Evolutionary conservation across 2,888 invertebrate genomes (phyloP).

Genomic region (Xanthorhoe spadicearia): DNA sequence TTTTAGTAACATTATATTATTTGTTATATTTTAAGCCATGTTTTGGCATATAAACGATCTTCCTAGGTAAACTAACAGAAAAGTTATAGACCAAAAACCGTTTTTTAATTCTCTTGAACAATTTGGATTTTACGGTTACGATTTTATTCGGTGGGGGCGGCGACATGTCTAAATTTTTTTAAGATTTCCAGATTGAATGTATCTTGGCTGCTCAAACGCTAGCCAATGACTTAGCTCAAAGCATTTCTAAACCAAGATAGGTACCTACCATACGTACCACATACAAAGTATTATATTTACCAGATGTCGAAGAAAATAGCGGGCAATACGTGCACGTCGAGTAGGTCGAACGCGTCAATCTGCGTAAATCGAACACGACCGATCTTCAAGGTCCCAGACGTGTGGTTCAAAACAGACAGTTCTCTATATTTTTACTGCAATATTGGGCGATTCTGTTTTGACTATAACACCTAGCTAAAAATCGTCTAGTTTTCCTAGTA

Average conservation of each 20-base stretch:
- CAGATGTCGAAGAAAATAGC: conserved; percentile 8
- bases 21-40: too few relatives aligned
- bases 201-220: background rate
- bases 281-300: conserved; percentile 9
- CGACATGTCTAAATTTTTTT: background rate
- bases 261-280: background rate
- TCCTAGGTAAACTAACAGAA: too few relatives aligned
- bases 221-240: background rate
- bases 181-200: background rate
- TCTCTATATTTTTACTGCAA: conserved; percentile 34
- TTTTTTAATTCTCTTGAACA: too few relatives aligned
- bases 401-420: conserved; percentile 27
- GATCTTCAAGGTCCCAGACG: conserved; percentile 38
- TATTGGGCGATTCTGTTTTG: background rate
- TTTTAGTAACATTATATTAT: too few relatives aligned
- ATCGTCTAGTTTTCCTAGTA: too few relatives aligned
- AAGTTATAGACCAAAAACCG: too few relatives aligned
- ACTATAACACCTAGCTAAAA: too few relatives aligned
- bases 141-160: too few relatives aligned
- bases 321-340: conserved; percentile 20
- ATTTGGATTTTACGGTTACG: too few relatives aligned
- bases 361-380: conserved; percentile 34
- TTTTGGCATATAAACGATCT: too few relatives aligned
- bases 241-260: background rate
- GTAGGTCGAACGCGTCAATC: conserved; percentile 40